Percentiles rank a stretch among this genome's conserved stretches.
Conservation (phyloP, 2,797 vertebrate species). For the Momotus momota region DNA sequence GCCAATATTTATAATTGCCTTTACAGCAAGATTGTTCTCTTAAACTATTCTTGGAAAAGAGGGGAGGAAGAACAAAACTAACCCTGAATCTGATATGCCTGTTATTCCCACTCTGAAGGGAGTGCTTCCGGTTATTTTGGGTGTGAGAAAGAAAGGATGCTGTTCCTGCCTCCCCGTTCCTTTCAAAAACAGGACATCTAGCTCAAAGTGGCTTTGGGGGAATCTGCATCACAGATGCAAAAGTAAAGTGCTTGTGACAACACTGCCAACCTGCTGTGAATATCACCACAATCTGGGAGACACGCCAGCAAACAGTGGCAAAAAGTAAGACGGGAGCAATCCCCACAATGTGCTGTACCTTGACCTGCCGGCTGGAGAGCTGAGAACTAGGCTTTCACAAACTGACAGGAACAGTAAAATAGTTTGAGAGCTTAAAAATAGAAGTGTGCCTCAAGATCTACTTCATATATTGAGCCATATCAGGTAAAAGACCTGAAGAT, state of each 20-base stretch:
- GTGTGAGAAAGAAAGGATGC: not conserved
- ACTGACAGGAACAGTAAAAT: not conserved
- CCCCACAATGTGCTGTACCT: not conserved
- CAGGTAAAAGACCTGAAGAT: not conserved
- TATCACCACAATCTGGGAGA: not conserved
- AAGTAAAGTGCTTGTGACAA: not conserved
- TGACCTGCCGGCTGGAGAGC: fast-evolving
- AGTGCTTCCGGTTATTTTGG: not conserved
- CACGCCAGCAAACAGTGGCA: not conserved
- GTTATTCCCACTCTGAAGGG: not conserved
- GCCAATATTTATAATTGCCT: not conserved
- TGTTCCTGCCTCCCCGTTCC: not conserved
- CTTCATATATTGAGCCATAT: not conserved
- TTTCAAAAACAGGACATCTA: not conserved
- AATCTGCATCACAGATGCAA: not conserved
- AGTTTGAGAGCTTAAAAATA: not conserved
- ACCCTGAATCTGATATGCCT: not conserved
- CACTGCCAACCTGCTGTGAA: not conserved
- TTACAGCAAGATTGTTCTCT: not conserved
- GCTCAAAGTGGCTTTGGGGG: not conserved
- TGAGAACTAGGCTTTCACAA: not conserved
- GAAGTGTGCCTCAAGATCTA: not conserved
- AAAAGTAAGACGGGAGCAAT: not conserved
- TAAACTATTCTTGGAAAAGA: not conserved
- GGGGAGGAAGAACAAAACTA: not conserved